A percentile compares a stretch with the other conserved stretches of the same genome.
These are phyloP conservation scores for Tretioscincus oriximinensis DNA, from an alignment of 2,113 vertebrate species.

Conservation along the genomic window DNA sequence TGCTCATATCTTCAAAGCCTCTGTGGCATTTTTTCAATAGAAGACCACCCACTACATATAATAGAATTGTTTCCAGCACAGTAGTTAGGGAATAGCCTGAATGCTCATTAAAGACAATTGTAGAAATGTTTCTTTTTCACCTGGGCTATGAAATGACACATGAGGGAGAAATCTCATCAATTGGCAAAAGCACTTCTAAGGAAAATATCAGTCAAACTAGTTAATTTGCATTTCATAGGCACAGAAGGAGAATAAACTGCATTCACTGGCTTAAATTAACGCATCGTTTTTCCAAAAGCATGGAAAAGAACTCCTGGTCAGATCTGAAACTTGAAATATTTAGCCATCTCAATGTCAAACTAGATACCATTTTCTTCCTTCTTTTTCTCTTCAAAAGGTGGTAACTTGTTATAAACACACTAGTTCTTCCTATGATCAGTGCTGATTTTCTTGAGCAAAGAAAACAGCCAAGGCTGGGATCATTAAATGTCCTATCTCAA, in stretches of 20 bases:
- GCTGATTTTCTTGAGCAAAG: background rate
- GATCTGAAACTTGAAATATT: background rate
- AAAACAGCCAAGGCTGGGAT: background rate
- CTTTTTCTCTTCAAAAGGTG: background rate
- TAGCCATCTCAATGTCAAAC: background rate
- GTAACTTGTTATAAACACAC: background rate
- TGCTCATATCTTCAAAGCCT: background rate
- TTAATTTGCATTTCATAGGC: conserved; percentile 4
- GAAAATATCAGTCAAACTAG: conserved; percentile 4
- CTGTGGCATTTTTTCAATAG: background rate
- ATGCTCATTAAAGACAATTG: conserved; percentile 22
- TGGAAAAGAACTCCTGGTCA: background rate
- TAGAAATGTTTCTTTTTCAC: conserved; percentile 7
- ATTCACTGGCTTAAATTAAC: background rate
- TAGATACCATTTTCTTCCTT: background rate
- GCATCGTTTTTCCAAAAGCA: background rate
- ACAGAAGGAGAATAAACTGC: background rate
- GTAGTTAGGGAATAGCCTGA: background rate
- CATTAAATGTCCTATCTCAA: too few relatives aligned
- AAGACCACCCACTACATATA: background rate
- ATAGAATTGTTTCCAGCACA: background rate
- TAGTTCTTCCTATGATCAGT: too few relatives aligned
- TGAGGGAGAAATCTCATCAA: conserved; percentile 9
- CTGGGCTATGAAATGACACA: background rate
- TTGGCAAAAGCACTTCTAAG: conserved; percentile 14